Base-by-base conservation (phyloP, 1,140 invertebrate species). In the Fopius arisanus region DNA sequence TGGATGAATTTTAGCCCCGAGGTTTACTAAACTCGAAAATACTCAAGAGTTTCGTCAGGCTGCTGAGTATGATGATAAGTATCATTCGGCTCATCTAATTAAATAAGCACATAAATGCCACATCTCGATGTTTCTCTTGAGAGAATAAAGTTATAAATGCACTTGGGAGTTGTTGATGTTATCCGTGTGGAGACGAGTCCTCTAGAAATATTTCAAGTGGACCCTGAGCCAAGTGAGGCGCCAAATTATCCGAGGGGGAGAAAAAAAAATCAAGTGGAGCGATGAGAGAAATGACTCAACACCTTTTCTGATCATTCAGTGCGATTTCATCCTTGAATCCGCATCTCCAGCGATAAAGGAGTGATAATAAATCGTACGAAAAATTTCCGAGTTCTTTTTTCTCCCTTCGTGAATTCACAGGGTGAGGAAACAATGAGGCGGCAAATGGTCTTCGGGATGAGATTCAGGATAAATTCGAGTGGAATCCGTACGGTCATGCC, bases 21-120 rank as follows among this genome's bases (percentile, higher is more conserved):
- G 33, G 67, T 33, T 69, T n/a, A n/a, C n/a, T 67, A 33, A 76
- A 70, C 69, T 74, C 73, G 74, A 78, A 72, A 74, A 76, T 59
- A 63, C 74, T 62, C 5, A 7, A 12, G 23, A 59, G 3, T 28
- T 28, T 28, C 54, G 69, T 65, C 63, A 59, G 70, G 77, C 75
- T 78, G 67, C 74, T 67, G 71, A 71, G 41, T 37, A 41, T n/a
- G n/a, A n/a, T n/a, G 74, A 78, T 78, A 76, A 74, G 69, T 69
- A 74, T 72, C 68, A 72, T 76, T n/a, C 43, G 10, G 9, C 74
- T 78, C n/a, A 72, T 78, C 74, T 76, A 78, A 78, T 76, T 76
- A 78, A 78, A 78, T 74, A 72, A 63, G 75, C 74, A 78, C 76
- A 76, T 74, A 76, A 78, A 78, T 75, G 74, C 69, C 28, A 19